These are phyloP conservation scores for Monochamus alternatus DNA, from an alignment of 2,888 invertebrate genomes.

Conservation along the genomic window DNA sequence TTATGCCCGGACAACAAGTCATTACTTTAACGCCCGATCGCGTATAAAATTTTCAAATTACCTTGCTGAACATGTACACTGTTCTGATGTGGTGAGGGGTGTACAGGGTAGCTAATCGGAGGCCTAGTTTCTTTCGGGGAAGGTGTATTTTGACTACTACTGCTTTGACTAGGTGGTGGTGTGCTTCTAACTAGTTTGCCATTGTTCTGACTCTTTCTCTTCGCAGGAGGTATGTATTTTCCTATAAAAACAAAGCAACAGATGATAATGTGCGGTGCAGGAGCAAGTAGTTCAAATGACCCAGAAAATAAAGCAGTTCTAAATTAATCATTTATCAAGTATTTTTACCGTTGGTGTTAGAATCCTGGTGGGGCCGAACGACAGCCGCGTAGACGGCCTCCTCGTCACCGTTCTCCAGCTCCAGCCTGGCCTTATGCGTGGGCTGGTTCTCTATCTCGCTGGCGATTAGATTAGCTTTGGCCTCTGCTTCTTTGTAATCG, in stretches of 20 bases:
- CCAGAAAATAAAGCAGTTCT: neutral
- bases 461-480: slow-evolving; percentile 92
- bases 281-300: neutral
- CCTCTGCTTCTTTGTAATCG: slow-evolving; percentile 87
- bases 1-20: no score
- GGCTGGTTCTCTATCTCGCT: slow-evolving; percentile 93
- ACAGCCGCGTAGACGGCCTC: slow-evolving; percentile 92
- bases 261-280: neutral
- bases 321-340: neutral
- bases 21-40: no score
- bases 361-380: slow-evolving; percentile 73
- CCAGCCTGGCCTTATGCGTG: slow-evolving; percentile 85
- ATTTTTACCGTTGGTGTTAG: slow-evolving; percentile 49
- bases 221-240: slow-evolving; percentile 86
- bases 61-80: slow-evolving; percentile 55
- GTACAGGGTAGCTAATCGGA: slow-evolving; percentile 56
- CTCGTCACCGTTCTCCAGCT: slow-evolving; percentile 93
- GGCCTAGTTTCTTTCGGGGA: slow-evolving; percentile 64
- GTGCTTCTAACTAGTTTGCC: slow-evolving; percentile 80
- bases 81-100: slow-evolving; percentile 58
- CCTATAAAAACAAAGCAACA: slow-evolving; percentile 62
- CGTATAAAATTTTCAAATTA: slow-evolving; percentile 27
- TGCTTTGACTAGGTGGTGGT: slow-evolving; percentile 71
- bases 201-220: slow-evolving; percentile 79
- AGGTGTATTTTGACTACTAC: slow-evolving; percentile 66